Evolutionary conservation across 2,113 vertebrate species (phyloP).

Genomic region (Misgurnus mizolepis): DNA sequence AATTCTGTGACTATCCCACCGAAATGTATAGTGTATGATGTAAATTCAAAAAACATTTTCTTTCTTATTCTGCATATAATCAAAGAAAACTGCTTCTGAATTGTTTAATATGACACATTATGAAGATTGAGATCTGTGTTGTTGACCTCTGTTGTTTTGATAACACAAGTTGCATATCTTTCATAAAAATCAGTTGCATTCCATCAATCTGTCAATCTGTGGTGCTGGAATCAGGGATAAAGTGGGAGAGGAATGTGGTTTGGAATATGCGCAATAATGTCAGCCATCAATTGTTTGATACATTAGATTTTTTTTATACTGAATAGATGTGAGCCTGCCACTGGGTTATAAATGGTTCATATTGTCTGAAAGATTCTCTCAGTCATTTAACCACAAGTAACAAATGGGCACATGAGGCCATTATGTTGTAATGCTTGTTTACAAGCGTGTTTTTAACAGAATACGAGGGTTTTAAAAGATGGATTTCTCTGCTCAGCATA

Average conservation of each 20-base stretch:
- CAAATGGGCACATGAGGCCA: not conserved
- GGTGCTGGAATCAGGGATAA: not conserved
- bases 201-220: not conserved
- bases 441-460: not conserved
- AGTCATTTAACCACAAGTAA: constrained; percentile 29
- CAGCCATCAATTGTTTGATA: not conserved
- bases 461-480: constrained; percentile 4
- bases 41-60: too few relatives aligned
- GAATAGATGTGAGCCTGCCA: constrained; percentile 2
- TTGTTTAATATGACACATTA: constrained; percentile 35
- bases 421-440: constrained; percentile 18
- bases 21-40: too few relatives aligned
- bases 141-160: constrained; percentile 10
- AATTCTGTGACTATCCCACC: too few relatives aligned
- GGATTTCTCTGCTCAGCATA: not conserved
- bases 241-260: not conserved
- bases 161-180: not conserved
- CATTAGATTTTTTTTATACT: not conserved
- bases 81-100: too few relatives aligned
- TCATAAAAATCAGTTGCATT: constrained; percentile 34
- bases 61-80: too few relatives aligned
- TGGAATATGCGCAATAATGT: constrained; percentile 19
- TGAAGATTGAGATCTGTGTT: constrained; percentile 14
- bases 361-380: constrained; percentile 3
- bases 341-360: constrained; percentile 19